phyloP scores from a whole-genome alignment of 2,797 vertebrate species.

The Sebastolobus altivelis region DNA sequence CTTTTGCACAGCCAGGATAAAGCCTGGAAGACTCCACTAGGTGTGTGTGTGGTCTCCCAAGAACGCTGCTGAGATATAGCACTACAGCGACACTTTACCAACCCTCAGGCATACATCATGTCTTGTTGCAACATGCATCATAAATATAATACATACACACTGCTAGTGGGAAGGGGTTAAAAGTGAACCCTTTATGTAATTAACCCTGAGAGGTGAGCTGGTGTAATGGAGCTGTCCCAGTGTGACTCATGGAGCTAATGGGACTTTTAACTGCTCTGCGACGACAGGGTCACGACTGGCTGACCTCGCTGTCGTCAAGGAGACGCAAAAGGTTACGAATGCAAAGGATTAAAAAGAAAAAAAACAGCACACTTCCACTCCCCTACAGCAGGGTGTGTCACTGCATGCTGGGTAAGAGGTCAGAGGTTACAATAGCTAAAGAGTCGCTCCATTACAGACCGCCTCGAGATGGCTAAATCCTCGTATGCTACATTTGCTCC shows the following conservation, averaged over 20 bases:
- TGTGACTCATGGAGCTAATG: conserved; percentile 75
- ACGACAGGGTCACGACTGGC: conserved; percentile 56
- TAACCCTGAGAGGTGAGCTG: conserved; percentile 57
- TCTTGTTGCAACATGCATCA: not conserved
- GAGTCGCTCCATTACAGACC: conserved; percentile 24
- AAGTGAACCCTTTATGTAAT: conserved; percentile 55
- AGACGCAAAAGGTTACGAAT: conserved; percentile 2
- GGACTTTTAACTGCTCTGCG: conserved; percentile 69
- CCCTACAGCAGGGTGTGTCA: not conserved
- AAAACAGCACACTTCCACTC: not conserved
- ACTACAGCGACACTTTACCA: not conserved
- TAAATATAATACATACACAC: not conserved
- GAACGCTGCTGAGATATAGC: not conserved
- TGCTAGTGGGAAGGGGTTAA: conserved; percentile 22
- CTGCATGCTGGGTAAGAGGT: conserved; percentile 44
- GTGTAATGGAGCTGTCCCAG: conserved; percentile 70
- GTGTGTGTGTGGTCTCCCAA: not conserved
- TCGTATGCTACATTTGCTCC: not conserved
- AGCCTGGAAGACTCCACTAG: not conserved
- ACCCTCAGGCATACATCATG: not conserved
- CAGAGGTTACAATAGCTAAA: conserved; percentile 54
- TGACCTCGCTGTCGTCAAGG: conserved; percentile 44
- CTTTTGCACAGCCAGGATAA: conserved; percentile 18
- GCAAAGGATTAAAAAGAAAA: conserved; percentile 2
- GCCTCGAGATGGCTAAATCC: conserved; percentile 4